Evolutionary conservation across 2,888 invertebrate species (phyloP).

Genomic region (Dolichomitus sp.): DNA sequence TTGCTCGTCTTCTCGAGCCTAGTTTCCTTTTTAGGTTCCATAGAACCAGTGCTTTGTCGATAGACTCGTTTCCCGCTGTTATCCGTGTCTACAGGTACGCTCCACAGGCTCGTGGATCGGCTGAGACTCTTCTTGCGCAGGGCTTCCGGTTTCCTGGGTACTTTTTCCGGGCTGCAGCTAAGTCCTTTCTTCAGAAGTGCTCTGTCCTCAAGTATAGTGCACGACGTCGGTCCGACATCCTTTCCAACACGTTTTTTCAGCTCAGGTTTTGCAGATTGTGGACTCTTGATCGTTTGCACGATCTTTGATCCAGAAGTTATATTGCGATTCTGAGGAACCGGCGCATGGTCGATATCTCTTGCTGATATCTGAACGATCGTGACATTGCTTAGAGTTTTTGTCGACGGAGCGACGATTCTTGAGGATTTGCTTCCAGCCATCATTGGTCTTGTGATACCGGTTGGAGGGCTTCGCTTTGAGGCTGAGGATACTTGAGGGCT

Average conservation of each 20-base stretch:
- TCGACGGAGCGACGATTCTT: constrained; percentile 43
- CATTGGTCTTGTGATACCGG: constrained; percentile 45
- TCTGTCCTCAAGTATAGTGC: constrained; percentile 83
- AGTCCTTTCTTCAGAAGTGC: constrained; percentile 82
- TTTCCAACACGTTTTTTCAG: constrained; percentile 61
- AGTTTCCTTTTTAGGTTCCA: constrained; percentile 54
- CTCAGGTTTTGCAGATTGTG: constrained; percentile 61
- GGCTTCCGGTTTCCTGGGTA: constrained; percentile 79
- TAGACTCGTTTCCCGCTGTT: constrained; percentile 43
- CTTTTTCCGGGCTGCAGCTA: constrained; percentile 73
- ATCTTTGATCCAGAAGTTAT: constrained; percentile 7
- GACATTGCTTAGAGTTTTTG: constrained; percentile 52
- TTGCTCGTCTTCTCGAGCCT: constrained; percentile 38
- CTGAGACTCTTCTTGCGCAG: constrained; percentile 77
- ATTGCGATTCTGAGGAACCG: constrained; percentile 36
- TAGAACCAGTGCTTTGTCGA: constrained; percentile 53
- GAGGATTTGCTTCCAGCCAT: constrained; percentile 16
- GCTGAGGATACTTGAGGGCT: constrained; percentile 31
- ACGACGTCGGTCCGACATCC: constrained; percentile 71
- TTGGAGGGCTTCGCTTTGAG: constrained; percentile 38
- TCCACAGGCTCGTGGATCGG: constrained; percentile 81
- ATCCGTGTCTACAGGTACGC: constrained; percentile 73
- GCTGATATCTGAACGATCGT: constrained; percentile 72
- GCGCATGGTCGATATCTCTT: constrained; percentile 8
- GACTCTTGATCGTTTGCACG: neutral